Percentiles rank a stretch among this genome's conserved stretches.
Conservation (phyloP, 2,888 invertebrate genomes). For the Spilarctia lutea region DNA sequence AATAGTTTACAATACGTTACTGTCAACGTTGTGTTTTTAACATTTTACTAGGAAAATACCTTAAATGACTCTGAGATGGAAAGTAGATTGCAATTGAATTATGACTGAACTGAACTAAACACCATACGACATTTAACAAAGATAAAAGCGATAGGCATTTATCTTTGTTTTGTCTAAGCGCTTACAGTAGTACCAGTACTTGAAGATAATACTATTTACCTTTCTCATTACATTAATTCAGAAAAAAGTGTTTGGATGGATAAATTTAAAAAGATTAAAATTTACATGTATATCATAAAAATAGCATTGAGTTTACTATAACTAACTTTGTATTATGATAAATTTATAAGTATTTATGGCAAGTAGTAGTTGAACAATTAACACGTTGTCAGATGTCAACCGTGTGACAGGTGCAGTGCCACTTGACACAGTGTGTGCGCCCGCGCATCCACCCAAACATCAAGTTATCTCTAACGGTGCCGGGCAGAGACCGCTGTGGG, state of each 20-base stretch:
- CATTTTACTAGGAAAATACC: too few relatives aligned
- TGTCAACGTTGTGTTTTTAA: too few relatives aligned
- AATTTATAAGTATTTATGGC: not conserved
- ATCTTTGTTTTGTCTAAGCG: not conserved
- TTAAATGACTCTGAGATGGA: too few relatives aligned
- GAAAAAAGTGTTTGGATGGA: not conserved
- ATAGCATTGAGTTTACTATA: not conserved
- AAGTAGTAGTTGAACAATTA: not conserved
- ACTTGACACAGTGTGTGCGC: constrained; percentile 32
- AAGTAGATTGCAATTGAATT: not conserved
- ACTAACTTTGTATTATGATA: not conserved
- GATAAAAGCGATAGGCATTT: too few relatives aligned
- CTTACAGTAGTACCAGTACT: not conserved
- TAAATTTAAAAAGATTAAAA: not conserved
- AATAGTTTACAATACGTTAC: too few relatives aligned
- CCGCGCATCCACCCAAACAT: constrained; percentile 24
- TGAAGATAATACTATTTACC: not conserved
- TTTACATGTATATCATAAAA: not conserved
- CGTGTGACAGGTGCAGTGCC: constrained; percentile 26
- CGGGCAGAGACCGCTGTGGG: constrained; percentile 37
- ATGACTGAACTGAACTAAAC: too few relatives aligned
- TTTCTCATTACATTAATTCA: not conserved
- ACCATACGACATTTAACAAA: not conserved
- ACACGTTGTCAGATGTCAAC: constrained; percentile 16
- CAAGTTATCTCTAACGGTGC: constrained; percentile 35